Conservation (phyloP, 2,888 invertebrate genomes). For the Acanthosepion lycidas region DNA sequence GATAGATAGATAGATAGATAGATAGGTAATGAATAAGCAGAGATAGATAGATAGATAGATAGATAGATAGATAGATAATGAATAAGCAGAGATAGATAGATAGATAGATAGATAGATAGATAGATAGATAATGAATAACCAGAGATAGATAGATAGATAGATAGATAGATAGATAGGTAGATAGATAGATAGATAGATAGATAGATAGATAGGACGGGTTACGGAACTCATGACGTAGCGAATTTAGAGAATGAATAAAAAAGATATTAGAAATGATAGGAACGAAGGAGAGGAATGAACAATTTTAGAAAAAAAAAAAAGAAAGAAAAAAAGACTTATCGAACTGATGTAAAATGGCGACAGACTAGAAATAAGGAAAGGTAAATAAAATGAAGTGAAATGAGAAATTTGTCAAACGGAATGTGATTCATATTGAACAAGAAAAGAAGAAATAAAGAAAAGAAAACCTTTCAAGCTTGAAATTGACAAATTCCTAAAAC, state of each 20-base stretch:
- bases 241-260: not conserved
- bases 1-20: too few species aligned
- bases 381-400: not conserved
- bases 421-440: not conserved
- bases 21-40: too few species aligned
- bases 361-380: not conserved
- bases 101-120: not conserved
- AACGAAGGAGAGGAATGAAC: not conserved
- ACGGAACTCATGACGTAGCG: too few species aligned
- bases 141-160: not conserved
- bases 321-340: not conserved
- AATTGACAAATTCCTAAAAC: conserved; percentile 1
- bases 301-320: not conserved
- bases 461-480: not conserved
- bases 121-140: not conserved
- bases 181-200: not conserved
- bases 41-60: not conserved
- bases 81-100: too few species aligned
- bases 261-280: not conserved
- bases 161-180: not conserved
- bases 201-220: not conserved
- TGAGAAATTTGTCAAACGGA: not conserved
- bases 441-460: not conserved
- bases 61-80: too few species aligned
- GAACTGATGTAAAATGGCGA: not conserved